These are phyloP conservation scores for Actenoides lindsayi DNA, from an alignment of 2,113 vertebrate genomes.

Conservation along the genomic window DNA sequence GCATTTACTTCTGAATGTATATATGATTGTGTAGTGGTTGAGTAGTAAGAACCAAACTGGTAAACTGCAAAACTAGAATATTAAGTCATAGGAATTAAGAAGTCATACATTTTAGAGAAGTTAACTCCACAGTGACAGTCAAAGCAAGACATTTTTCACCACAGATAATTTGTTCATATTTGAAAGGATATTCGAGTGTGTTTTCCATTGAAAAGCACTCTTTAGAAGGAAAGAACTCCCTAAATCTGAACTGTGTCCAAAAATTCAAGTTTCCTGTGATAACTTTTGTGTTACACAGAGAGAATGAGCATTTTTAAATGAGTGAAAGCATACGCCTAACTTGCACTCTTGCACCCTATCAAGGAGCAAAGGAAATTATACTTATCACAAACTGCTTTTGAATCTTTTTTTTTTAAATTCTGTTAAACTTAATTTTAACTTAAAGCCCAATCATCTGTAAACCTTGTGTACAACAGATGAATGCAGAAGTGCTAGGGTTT, in stretches of 20 bases:
- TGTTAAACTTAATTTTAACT: neutral
- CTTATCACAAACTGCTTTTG: neutral
- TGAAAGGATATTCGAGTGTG: neutral
- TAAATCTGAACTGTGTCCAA: neutral
- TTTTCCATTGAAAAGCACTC: neutral
- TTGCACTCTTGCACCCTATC: neutral
- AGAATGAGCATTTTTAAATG: neutral
- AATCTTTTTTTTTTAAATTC: neutral
- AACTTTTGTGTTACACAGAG: neutral
- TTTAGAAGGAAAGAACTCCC: neutral
- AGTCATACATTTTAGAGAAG: neutral
- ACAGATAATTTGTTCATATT: neutral
- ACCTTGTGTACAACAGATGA: neutral
- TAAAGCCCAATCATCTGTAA: neutral
- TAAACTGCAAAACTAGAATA: neutral
- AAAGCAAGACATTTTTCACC: neutral
- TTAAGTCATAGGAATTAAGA: neutral
- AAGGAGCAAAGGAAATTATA: neutral
- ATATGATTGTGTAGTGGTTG: neutral
- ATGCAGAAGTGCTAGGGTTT: neutral
- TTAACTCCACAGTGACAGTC: neutral
- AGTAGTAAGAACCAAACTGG: neutral
- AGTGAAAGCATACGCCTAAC: neutral
- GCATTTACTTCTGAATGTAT: neutral
- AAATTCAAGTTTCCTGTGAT: neutral